Evolutionary conservation across 2,797 vertebrate species (phyloP).

Genomic region (Varecia variegata): DNA sequence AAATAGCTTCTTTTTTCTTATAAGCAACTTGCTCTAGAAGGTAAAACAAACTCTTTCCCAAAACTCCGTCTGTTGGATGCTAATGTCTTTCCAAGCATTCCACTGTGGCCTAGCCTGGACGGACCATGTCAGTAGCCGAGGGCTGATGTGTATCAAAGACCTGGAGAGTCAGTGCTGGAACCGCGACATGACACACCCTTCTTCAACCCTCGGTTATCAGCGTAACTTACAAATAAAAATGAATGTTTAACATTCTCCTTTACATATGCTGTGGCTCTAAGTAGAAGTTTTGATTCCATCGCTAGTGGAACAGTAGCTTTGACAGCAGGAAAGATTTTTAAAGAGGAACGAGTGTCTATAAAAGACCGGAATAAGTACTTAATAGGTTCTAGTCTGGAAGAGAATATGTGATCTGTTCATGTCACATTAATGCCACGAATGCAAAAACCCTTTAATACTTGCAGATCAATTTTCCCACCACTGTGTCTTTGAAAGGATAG

Average conservation of each 20-base stretch:
- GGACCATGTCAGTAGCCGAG: background rate
- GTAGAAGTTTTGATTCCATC: background rate
- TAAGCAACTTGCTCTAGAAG: constrained; percentile 44
- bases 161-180: background rate
- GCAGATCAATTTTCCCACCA: background rate
- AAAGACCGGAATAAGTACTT: background rate
- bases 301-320: background rate
- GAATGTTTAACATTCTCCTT: background rate
- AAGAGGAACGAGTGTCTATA: constrained; percentile 26
- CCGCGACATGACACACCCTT: background rate
- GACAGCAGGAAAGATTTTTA: background rate
- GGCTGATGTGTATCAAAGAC: background rate
- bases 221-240: background rate
- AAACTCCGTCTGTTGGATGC: background rate
- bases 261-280: background rate
- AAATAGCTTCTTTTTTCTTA: constrained; percentile 62
- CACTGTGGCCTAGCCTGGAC: background rate
- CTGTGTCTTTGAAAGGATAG: constrained; percentile 28
- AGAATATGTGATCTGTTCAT: background rate
- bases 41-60: constrained; percentile 46
- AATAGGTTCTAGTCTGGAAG: background rate
- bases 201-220: background rate
- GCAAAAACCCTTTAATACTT: background rate
- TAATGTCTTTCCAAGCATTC: background rate
- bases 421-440: background rate